A percentile compares a stretch with the other conserved stretches of the same genome.
These are phyloP conservation scores for Trachymyrmex cornetzi DNA, from an alignment of 1,140 invertebrate species.

Conservation along the genomic window DNA sequence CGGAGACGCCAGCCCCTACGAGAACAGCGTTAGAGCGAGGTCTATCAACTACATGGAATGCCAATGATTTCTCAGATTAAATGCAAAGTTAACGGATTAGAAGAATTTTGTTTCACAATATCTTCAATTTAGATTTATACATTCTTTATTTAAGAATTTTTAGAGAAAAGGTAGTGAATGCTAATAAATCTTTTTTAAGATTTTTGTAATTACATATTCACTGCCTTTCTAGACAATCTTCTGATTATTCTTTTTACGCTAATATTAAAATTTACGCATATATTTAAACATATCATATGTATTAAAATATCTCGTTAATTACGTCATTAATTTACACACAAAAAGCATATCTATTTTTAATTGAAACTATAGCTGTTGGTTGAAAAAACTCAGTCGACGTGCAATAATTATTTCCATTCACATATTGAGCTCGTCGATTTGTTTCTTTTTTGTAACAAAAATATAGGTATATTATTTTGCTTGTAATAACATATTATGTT, in stretches of 20 bases:
- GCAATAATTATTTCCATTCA: too few species aligned
- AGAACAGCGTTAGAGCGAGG: constrained; percentile 40
- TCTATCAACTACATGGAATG: constrained; percentile 27
- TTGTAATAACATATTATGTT: neutral
- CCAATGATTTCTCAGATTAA: constrained; percentile 4
- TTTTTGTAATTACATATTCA: neutral
- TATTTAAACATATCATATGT: too few species aligned
- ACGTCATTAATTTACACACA: too few species aligned
- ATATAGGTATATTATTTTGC: neutral
- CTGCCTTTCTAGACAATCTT: too few species aligned
- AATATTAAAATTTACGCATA: neutral
- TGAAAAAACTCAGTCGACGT: too few species aligned
- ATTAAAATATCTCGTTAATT: too few species aligned
- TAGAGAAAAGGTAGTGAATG: neutral
- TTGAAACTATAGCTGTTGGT: too few species aligned
- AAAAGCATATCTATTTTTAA: too few species aligned
- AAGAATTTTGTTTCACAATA: neutral
- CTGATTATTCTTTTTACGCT: neutral
- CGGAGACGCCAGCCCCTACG: constrained; percentile 31
- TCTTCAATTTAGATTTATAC: neutral
- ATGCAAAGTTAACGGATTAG: constrained; percentile 31
- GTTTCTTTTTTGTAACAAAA: neutral
- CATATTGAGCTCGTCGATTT: too few species aligned
- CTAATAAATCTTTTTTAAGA: neutral
- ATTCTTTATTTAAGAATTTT: neutral